These are phyloP conservation scores for Cassiopea andromeda DNA, from an alignment of 30 jellyfish, hydroid and myxozoan genomes.

Conservation along the genomic window DNA sequence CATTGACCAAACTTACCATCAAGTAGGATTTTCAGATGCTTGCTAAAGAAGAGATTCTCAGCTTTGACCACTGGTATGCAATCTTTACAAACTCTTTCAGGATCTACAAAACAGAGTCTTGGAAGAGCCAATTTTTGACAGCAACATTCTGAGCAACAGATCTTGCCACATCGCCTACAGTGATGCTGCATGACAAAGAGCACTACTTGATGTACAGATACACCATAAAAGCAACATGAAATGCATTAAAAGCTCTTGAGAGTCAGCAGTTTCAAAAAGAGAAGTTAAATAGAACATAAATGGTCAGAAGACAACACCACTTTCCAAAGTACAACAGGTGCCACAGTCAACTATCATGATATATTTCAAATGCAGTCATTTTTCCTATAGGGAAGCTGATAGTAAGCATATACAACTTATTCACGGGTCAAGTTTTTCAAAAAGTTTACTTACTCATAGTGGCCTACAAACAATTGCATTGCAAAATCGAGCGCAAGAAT, in stretches of 20 bases:
- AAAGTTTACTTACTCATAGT: too few species aligned
- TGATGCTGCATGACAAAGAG: slow-evolving; percentile 68
- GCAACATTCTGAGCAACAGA: slow-evolving; percentile 88
- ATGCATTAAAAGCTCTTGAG: background rate
- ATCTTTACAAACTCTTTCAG: slow-evolving; percentile 86
- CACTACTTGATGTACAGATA: background rate
- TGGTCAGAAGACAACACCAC: too few species aligned
- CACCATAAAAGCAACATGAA: background rate
- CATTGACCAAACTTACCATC: slow-evolving; percentile 54
- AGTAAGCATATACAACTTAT: too few species aligned
- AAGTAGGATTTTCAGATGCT: slow-evolving; percentile 56
- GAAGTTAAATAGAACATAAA: too few species aligned
- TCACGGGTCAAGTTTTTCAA: too few species aligned
- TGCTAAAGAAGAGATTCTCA: slow-evolving; percentile 72
- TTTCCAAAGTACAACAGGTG: too few species aligned
- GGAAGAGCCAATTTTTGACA: slow-evolving; percentile 59
- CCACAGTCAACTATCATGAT: too few species aligned
- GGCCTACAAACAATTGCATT: too few species aligned
- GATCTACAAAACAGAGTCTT: slow-evolving; percentile 87
- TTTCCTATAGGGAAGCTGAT: too few species aligned
- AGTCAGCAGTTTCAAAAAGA: too few species aligned
- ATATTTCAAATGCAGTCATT: too few species aligned
- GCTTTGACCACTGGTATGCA: slow-evolving; percentile 74
- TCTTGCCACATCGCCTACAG: slow-evolving; percentile 95
- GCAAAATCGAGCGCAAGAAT: too few species aligned